Percentiles rank a stretch among this genome's conserved stretches.
These are phyloP conservation scores for Papilio protenor DNA, from an alignment of 2,888 invertebrate genomes.

Conservation along the genomic window DNA sequence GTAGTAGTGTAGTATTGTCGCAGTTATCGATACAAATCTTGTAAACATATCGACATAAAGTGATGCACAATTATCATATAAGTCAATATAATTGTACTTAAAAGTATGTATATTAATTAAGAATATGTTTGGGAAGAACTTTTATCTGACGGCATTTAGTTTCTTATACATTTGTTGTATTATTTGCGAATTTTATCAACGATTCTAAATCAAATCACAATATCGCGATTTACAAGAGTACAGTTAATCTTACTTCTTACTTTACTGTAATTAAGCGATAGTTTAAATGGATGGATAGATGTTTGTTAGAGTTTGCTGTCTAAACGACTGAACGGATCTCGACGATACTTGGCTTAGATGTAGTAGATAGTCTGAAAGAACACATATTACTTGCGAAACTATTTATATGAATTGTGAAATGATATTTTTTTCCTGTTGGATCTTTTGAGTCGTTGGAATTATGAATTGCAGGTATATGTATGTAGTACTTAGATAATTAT, in stretches of 20 bases:
- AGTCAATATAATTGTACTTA: neutral
- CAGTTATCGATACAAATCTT: neutral
- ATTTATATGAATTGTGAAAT: neutral
- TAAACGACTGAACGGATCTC: too few species aligned
- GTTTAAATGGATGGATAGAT: too few species aligned
- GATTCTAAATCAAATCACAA: neutral
- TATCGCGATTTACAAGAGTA: neutral
- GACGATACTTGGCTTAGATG: too few species aligned
- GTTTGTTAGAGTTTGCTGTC: too few species aligned
- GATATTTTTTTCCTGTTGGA: neutral
- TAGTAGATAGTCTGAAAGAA: too few species aligned
- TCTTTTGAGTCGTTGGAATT: neutral
- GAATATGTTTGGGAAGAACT: neutral
- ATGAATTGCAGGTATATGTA: neutral
- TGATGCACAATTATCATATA: neutral
- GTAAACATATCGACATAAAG: neutral
- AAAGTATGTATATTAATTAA: neutral
- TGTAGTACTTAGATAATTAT: neutral
- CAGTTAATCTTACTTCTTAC: neutral
- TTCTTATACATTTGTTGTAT: conserved; percentile 19
- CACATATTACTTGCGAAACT: neutral
- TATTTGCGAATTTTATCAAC: neutral
- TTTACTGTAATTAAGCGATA: neutral
- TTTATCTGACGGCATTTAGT: neutral
- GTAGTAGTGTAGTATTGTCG: neutral